Evolutionary conservation across 2,888 invertebrate genomes (phyloP), one percentile per base, ranked within the genome.

Genomic region (Patella caerulea): DNA sequence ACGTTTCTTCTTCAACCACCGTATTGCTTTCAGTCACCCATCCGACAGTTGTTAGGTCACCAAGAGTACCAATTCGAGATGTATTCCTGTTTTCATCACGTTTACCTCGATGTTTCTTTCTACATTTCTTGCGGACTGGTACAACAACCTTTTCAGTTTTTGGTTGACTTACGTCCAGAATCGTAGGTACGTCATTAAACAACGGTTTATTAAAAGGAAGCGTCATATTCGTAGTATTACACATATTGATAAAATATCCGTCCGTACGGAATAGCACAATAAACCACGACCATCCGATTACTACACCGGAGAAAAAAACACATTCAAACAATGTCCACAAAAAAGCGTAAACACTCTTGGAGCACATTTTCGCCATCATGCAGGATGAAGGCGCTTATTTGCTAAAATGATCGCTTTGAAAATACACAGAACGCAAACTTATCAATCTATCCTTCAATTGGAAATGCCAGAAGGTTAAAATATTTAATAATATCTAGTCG

Each of bases 211-310:
- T 45, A 45, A 45, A 45, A 7, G 45, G 45, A 45, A 45, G 45
- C 45, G 45, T 77, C 52, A 69, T 9, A 69, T 65, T 53, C 14
- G 82, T 81, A 19, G 55, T 70, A 77, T 85, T 85, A 78, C 88
- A 88, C 24, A 79, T 70, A 14, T 83, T 78, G 9, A 85, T 73
- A 74, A 86, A 87, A 75, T 85, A 88, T 11, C 78, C 80, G 65
- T 87, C 86, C n/a, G 83, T 76, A 15, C 83, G 77, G 55, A 88
- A 78, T 14, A 86, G 83, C 17, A 83, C 77, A 45, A 83, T 75
- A 71, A 88, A 74, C 86, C 87, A 86, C 5, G 84, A 82, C 88
- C 88, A 88, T 56, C 87, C 88, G 59, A 87, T 83, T n/a, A 87
- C 82, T 3, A 88, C 79, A 11, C 87, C 87, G 34, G 87, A 81